Base-by-base conservation (phyloP, 2,797 vertebrate genomes). In the Diglossa cyanea region DNA sequence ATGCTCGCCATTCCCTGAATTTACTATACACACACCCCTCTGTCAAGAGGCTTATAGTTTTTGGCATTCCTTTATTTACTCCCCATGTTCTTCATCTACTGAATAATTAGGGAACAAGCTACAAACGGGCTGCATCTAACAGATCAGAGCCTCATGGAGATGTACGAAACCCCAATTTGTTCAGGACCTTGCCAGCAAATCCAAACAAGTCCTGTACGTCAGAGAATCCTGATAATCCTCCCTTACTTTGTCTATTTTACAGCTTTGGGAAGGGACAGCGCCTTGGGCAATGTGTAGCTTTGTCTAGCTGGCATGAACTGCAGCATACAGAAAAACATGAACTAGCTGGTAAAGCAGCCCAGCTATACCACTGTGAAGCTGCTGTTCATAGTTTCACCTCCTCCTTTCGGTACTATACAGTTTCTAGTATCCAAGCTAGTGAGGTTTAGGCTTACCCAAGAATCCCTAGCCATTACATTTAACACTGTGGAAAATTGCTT, bases 101-200 rank as follows among this genome's bases (percentile, higher is more conserved):
- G 42, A 70, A 35, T 6, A 21, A 74, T n/a, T 23, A 54, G 8
- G 31, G 45, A 89, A 40, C 31, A 62, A 55, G 35, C 40, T 70
- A 55, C 55, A 48, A 37, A 66, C 1, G 0, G 13, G 6, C 33
- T 53, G 7, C 28, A 55, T 2, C 48, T 37, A 74, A 62, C 8
- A 73, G n/a, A 60, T 9, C 8, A 4, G 60, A 66, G 11, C 17
- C 68, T 51, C 17, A 61, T 35, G 33, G 48, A 80, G 48, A 61
- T 0, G 0, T 14, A 50, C 0, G 0, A 76, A 44, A 68, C 11
- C 33, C 28, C 25, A 20, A 6, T 14, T 50, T 58, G 11, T 21
- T 62, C 33, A 70, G 20, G 24, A 78, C 39, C 30, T 63, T 45
- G 18, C 9, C 37, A 42, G 54, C 35, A 77, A 61, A 67, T 4